Evolutionary conservation across 2,888 invertebrate species (phyloP), one percentile per base, ranked within the genome.

Genomic region (Drosophila mercatorum): DNA sequence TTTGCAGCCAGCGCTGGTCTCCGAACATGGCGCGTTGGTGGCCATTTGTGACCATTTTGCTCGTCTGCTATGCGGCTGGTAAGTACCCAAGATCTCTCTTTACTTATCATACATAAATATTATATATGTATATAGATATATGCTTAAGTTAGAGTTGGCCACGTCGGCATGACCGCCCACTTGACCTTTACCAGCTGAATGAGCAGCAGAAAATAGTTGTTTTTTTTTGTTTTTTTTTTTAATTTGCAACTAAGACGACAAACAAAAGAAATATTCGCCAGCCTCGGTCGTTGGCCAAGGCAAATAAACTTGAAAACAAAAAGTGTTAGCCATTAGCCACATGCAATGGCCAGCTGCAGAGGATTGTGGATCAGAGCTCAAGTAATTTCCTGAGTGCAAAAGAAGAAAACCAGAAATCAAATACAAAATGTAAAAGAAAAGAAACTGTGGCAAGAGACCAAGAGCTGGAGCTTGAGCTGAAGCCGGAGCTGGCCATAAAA

Each of bases 1-100:
- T 81, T 82, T 86, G 76, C 81, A 84, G 79, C 53, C 64, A 81
- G 80, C 81, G 83, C 90, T 81, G 68, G 70, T 59, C 34, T 55
- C 58, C 67, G 43, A 92, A 88, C 75, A 93, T 93, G 93, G 91
- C 92, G 91, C 90, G 91, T 88, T 91, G 91, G 90, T 91, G 92
- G 88, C 87, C 91, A 78, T 82, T 91, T 73, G 84, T 92, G 83
- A 89, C 91, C 89, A 79, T 92, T 78, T 82, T 93, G 78, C 78
- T 92, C 81, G 75, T 93, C 79, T 92, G 88, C 85, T 82, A 80
- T 78, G 91, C 88, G 40, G 53, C 38, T 78, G 92, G 92, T 92
- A 84, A 92, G 92, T 92, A 83, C 17, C 17, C 17, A 17, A 36
- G 51, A 51, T 51, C 51, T 51, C 51, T 51, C 28, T 55, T 28